Percentiles rank a stretch among this genome's conserved stretches.
Evolutionary conservation across 2,888 invertebrate species (phyloP).

Genomic region (Stenodera caucasica): DNA sequence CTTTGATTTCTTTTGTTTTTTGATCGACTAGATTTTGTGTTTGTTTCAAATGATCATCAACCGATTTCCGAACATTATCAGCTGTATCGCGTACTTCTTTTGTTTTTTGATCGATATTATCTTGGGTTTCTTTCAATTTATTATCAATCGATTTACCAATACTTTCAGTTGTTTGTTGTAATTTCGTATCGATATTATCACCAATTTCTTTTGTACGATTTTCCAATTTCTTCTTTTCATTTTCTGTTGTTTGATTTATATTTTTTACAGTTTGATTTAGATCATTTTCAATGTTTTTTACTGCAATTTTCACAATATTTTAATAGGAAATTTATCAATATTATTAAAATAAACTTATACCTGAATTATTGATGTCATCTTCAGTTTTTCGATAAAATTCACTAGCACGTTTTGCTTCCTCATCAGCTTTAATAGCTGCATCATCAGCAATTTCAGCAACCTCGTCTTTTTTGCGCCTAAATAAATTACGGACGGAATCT

Average conservation of each 20-base stretch:
- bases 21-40: conserved; percentile 3
- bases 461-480: conserved; percentile 18
- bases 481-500: conserved; percentile 13
- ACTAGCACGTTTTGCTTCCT: conserved; percentile 9
- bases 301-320: not conserved
- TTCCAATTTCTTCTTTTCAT: not conserved
- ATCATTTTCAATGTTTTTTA: conserved; percentile 1
- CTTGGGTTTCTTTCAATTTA: conserved; percentile 36
- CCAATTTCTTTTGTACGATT: not conserved
- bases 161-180: conserved; percentile 45
- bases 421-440: conserved; percentile 9
- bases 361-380: conserved; percentile 12
- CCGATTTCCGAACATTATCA: not conserved
- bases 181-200: conserved; percentile 5
- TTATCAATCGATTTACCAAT: conserved; percentile 51
- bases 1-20: conserved; percentile 42
- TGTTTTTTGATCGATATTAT: conserved; percentile 14
- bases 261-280: conserved; percentile 3
- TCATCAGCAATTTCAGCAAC: conserved; percentile 10
- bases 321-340: not conserved
- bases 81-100: not conserved
- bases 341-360: not conserved
- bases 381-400: conserved; percentile 20
- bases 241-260: conserved; percentile 6
- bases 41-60: conserved; percentile 5